Base-by-base conservation (phyloP, 2,888 invertebrate species). In the Tuta absoluta region DNA sequence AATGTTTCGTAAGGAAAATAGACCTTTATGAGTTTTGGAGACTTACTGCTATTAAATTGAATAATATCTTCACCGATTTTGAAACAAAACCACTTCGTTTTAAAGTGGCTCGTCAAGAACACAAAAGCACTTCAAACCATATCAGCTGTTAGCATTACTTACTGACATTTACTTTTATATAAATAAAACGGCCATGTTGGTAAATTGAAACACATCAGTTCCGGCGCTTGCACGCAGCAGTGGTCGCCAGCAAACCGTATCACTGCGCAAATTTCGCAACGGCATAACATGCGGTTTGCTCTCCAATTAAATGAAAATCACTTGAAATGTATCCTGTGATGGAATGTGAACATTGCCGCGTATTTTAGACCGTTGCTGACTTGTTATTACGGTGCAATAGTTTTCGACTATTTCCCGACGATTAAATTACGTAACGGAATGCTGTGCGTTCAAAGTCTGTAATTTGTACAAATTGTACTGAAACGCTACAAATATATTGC, bases 211-310 rank as follows among this genome's bases (percentile, higher is more conserved):
- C 56, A 33, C 56, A 56, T 56, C 56, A 33, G 56, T 56, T 56
- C 28, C 56, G 33, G 33, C 17, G 28, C 33, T 56, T 56, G 56
- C 56, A 56, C 56, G 56, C 56, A 33, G 56, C 56, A 33, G 56
- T 56, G 56, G 56, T 56, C 14, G 14, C n/a, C 33, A 8, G 49
- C 24, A 28, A 33, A 56, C 56, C 56, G 56, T 56, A 17, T 33
- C 19, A 12, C 24, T 33, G 56, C n/a, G 24, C 56, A 56, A 56
- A 56, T 53, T 53, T 53, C 24, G 56, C 56, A 17, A 24, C 56
- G 28, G 56, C 56, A 56, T 56, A 56, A 56, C 56, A 56, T 56
- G 56, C 56, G 56, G 56, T 56, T 56, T 24, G 56, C 56, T 56
- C 56, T 24, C 56, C 33, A 56, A 56, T 56, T 56, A 56, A 56